Base-by-base conservation (phyloP, 2,888 invertebrate species). In the Dorcus parallelipipedus region DNA sequence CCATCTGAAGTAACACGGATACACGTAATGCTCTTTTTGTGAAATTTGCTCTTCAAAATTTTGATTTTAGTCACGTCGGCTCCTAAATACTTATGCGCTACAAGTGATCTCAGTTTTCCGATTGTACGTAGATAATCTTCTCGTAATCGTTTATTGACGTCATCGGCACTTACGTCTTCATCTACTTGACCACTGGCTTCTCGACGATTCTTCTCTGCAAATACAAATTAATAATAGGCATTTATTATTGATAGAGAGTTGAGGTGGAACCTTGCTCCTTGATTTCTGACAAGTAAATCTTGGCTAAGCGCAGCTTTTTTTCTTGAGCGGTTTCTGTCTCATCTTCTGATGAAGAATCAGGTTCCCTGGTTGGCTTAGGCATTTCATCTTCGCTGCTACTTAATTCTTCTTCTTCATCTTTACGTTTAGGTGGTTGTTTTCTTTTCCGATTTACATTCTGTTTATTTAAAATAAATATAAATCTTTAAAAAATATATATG, bases 231-330 rank as follows among this genome's bases (percentile, higher is more conserved):
- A 10, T 48, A 57, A 33, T 10, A 43, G 10, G 40, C 38, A 45
- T 17, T 33, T 48, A 47, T 26, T 8, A 9, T 10, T 38, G 9
- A 14, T 38, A 54, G 38, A n/a, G 20, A 48, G 10, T 17, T 51
- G 60, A 5, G 60, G 38, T 17, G 62, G 64, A 74, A 84, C 84
- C 85, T 81, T 93, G 89, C 71, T 84, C 86, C 77, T 91, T 89
- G 47, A 97, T 89, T 81, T 95, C 91, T 70, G 90, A 83, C 39
- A 97, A 80, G 77, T 95, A 95, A 73, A 91, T 86, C 75, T 96
- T 96, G 0, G 97, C 95, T 61, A 97, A 78, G 47, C 95, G 84
- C 50, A 97, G 74, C 66, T 93, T 90, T 74, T 96, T 97, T 72
- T 97, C 93, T 75, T 96, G 95, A 0, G 90, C 88, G 1, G 93